Evolutionary conservation across 2,797 vertebrate species (phyloP).

Genomic region (Xyrichtys novacula): DNA sequence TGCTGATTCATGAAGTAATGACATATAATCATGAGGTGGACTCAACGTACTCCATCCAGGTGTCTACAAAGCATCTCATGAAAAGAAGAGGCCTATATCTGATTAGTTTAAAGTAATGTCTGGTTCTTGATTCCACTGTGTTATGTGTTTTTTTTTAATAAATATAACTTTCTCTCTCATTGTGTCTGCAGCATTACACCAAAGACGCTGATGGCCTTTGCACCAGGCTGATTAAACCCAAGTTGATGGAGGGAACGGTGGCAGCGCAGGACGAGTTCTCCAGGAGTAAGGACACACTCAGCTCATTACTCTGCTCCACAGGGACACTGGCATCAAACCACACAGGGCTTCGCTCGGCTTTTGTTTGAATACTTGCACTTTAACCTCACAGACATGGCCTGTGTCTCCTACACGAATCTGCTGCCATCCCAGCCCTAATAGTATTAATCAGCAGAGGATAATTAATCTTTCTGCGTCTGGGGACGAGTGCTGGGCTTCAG

Average conservation of each 20-base stretch:
- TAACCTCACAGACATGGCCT: conserved; percentile 31
- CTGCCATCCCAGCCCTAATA: conserved; percentile 47
- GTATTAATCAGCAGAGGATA: conserved; percentile 57
- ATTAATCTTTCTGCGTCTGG: conserved; percentile 61
- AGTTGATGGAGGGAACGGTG: conserved; percentile 97
- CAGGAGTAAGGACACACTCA: conserved; percentile 86
- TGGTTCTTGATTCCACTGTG: neutral
- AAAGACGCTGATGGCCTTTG: conserved; percentile 96
- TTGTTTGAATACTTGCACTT: conserved; percentile 29
- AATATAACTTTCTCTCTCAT: conserved; percentile 3
- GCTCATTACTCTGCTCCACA: conserved; percentile 50
- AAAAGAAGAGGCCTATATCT: neutral
- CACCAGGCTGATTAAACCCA: conserved; percentile 96
- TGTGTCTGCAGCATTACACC: conserved; percentile 92
- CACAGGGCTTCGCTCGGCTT: conserved; percentile 28
- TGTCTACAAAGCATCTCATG: no score
- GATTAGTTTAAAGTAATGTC: neutral
- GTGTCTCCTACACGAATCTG: conserved; percentile 12
- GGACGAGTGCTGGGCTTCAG: conserved; percentile 45
- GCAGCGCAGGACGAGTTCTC: conserved; percentile 97
- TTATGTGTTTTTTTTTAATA: no score
- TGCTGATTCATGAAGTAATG: no score
- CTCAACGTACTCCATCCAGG: no score
- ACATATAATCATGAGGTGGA: no score
- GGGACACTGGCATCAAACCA: conserved; percentile 37